Percentiles rank a stretch among this genome's conserved stretches.
phyloP scores from a whole-genome alignment of 2,797 vertebrate species.

The Amniataba percoides region DNA sequence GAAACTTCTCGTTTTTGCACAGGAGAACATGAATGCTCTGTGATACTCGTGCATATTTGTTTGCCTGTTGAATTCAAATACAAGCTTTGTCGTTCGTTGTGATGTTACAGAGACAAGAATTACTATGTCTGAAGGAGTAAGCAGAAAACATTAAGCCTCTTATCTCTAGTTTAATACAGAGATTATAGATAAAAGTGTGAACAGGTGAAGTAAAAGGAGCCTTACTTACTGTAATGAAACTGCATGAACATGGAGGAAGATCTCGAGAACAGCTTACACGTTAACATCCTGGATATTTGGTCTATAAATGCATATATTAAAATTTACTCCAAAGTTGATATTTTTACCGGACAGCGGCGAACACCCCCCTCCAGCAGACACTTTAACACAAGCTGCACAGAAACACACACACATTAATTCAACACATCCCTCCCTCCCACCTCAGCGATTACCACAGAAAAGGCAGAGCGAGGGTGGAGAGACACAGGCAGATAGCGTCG shows the following conservation, averaged over 20 bases:
- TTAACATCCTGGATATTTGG: no score
- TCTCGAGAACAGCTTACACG: not conserved
- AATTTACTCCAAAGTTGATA: not conserved
- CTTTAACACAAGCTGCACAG: not conserved
- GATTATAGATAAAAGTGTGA: not conserved
- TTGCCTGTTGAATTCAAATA: no score
- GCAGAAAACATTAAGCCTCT: not conserved
- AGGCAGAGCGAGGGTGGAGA: not conserved
- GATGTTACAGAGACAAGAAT: not conserved
- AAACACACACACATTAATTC: conserved; percentile 7
- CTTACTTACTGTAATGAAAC: not conserved
- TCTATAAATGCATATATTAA: no score
- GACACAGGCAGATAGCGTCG: conserved; percentile 28
- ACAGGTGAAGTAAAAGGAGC: not conserved
- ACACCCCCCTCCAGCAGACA: not conserved
- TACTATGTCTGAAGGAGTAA: not conserved
- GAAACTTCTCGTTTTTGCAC: no score
- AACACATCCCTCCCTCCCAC: conserved; percentile 16
- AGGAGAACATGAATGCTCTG: no score
- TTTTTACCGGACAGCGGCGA: no score
- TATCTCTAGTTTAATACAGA: not conserved
- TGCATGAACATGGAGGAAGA: not conserved
- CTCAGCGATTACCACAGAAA: conserved; percentile 1
- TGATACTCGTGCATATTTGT: no score
- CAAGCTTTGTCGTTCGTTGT: no score